Evolutionary conservation across 2,113 vertebrate species (phyloP), one percentile per base, ranked within the genome.

Genomic region (Nematolebias whitei): DNA sequence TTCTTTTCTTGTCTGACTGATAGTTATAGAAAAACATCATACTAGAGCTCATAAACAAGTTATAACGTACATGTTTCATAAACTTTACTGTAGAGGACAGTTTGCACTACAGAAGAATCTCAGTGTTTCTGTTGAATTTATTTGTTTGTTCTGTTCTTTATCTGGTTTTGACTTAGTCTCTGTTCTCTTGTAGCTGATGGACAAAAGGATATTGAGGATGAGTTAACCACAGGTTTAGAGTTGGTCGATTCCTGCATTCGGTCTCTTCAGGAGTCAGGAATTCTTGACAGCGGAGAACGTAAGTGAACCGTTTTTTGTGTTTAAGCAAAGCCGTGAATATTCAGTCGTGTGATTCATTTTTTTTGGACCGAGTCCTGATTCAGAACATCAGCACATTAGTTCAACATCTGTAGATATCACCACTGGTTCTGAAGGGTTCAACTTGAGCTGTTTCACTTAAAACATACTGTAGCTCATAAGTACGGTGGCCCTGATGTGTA

Each of bases 191-290:
- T 68, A 80, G 71, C 91, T 89, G 97, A 99, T 87, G 96, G 96
- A 87, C 97, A 98, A 79, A 98, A 99, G 87, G 96, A 98, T 74
- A 98, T 98, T n/a, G 98, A 99, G 88, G 98, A 99, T 74, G 98
- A 99, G 69, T 88, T 99, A 71, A 98, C 96, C 58, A 99, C 96
- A 49, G 98, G 98, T 54, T 90, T 99, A 64, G 98, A 99, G 92
- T 85, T 99, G 86, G 98, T 99, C 81, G 98, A 99, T 85, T 99
- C 98, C 49, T 99, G 98, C 83, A 98, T 99, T 84, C 93, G 98
- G 51, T 99, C 98, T 0, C 91, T 99, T 39, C 98, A 99, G 87
- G 97, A 99, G 77, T 99, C 98, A 18, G 98, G 98, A 66, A 98
- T 99, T 74, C 95, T 99, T 0, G 95, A 99, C 87, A 86, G 95